Evolutionary conservation across 1,140 invertebrate species (phyloP), one percentile per base, ranked within the genome.

Genomic region (Cydia fagiglandana): DNA sequence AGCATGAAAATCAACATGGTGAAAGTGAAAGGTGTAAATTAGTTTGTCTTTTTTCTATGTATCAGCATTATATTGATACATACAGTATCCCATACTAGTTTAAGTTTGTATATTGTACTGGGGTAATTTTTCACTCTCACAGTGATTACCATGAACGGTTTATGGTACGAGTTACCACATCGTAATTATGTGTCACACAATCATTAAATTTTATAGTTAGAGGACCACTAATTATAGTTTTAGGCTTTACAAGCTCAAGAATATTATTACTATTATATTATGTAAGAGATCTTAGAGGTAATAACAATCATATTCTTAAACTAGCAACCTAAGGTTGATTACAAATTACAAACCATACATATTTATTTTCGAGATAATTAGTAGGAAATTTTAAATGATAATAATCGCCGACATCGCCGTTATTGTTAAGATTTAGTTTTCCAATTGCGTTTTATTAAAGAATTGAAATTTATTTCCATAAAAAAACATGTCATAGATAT

Each of bases 271-370:
- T 24, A 12, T 24, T 17, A 20, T 61, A 61, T 61, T 24, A 61
- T 61, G 2, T 61, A 61, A 61, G 56, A 61, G 56, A 61, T 61
- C 56, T 61, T 61, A 61, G 53, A 56, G 53, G n/a, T 56, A 17
- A 56, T 56, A 56, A 56, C 53, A 56, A 56, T 56, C 53, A 56
- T 56, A 56, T 56, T 56, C 53, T 56, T 56, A 56, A 56, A 56
- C 53, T 56, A 56, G 53, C 56, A 61, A 61, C 56, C 56, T 9
- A 24, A 24, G 56, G 56, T 61, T 61, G 56, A 61, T 12, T 12
- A 61, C 2, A 24, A 61, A 20, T 24, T 24, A 61, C 9, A 24
- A 61, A 17, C 17, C 15, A 20, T 53, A 53, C 15, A 47, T 53
- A 4, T n/a, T 50, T 50, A 50, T 4, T 53, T 17, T 53, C 6